A percentile compares a stretch with the other conserved stretches of the same genome.
phyloP scores from a whole-genome alignment of 1,140 invertebrate species.

The Sogatella furcifera region DNA sequence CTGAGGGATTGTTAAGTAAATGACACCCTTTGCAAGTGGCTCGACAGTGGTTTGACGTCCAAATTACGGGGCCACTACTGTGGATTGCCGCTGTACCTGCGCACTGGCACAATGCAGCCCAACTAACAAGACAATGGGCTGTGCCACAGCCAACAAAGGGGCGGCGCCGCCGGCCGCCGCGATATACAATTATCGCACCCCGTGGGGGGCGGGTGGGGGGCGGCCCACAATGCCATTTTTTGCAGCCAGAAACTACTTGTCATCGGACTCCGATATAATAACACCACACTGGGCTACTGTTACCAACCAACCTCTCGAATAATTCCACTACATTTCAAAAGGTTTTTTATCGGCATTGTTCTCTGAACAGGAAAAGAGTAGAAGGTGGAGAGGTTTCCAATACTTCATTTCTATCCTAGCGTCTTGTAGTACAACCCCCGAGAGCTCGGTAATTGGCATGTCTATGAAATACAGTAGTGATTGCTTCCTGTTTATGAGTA shows the following conservation, averaged over 20 bases:
- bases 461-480: too few species aligned
- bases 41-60: background rate
- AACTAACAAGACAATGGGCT: too few species aligned
- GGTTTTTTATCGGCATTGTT: too few species aligned
- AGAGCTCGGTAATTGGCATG: too few species aligned
- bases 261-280: background rate
- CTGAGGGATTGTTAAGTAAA: background rate
- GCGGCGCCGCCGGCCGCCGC: background rate
- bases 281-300: background rate
- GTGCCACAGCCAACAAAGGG: too few species aligned
- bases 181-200: conserved; percentile 1
- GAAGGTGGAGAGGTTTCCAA: too few species aligned
- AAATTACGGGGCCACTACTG: background rate
- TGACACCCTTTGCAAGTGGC: background rate
- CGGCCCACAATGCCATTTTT: background rate
- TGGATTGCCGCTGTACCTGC: background rate
- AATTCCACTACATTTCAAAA: too few species aligned
- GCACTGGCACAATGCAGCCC: background rate
- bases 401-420: too few species aligned
- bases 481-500: too few species aligned
- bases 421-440: too few species aligned
- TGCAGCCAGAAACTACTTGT: background rate
- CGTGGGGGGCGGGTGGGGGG: too few species aligned
- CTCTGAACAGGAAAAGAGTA: too few species aligned
- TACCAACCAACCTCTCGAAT: background rate